phyloP scores from a whole-genome alignment of 2,113 vertebrate species.

The Melanerpes formicivorus region DNA sequence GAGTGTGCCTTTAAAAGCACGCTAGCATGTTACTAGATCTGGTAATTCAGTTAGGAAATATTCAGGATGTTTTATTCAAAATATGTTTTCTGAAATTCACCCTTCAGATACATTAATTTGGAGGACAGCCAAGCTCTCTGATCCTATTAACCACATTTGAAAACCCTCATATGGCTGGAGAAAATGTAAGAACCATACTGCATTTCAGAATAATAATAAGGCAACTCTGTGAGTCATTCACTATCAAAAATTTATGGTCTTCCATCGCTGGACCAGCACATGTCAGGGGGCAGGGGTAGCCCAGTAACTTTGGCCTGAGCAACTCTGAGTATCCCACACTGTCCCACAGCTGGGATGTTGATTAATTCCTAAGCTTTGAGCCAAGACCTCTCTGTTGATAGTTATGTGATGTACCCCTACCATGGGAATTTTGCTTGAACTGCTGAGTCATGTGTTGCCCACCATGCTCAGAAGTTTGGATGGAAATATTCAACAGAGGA shows the following conservation, averaged over 20 bases:
- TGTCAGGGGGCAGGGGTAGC: background rate
- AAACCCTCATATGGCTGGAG: background rate
- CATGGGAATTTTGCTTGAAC: background rate
- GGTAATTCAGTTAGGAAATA: background rate
- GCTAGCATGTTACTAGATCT: background rate
- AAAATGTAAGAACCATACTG: background rate
- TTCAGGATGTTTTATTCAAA: slow-evolving; percentile 13
- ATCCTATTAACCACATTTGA: slow-evolving; percentile 28
- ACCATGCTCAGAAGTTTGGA: background rate
- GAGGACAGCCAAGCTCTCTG: slow-evolving; percentile 15
- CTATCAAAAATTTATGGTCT: background rate
- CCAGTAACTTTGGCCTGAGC: background rate
- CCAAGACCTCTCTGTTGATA: background rate
- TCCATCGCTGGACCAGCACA: accelerated
- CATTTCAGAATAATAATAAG: background rate
- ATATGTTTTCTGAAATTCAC: slow-evolving; percentile 15
- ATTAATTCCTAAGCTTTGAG: background rate
- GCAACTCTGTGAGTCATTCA: background rate
- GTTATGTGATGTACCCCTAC: background rate
- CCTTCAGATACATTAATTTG: slow-evolving; percentile 22
- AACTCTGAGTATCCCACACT: background rate
- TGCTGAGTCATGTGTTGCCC: background rate
- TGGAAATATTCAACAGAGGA: background rate
- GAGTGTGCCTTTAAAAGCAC: background rate
- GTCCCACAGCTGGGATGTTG: background rate